Evolutionary conservation across 35 echinoderm and acorn worm genomes (phyloP).

Genomic region (Ophioderma brevispina): DNA sequence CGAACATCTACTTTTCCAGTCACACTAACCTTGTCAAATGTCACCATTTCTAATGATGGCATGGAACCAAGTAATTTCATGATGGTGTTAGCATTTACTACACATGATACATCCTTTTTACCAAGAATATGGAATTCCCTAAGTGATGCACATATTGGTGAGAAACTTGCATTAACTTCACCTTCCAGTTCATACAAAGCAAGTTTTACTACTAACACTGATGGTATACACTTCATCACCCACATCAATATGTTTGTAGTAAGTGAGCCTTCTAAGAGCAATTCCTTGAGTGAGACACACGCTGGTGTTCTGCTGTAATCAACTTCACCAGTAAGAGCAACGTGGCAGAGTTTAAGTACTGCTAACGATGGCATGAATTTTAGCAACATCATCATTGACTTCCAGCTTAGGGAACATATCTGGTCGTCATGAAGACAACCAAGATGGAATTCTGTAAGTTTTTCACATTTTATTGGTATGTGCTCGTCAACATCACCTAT

Average conservation of each 20-base stretch:
- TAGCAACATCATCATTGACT: background rate
- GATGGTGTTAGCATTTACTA: background rate
- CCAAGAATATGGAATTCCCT: too few relatives aligned
- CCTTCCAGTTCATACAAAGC: too few relatives aligned
- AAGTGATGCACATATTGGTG: too few relatives aligned
- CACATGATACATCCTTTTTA: too few relatives aligned
- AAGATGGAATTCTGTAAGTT: background rate
- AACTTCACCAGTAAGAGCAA: background rate
- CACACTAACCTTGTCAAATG: background rate
- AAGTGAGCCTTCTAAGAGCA: too few relatives aligned
- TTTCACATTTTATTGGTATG: background rate
- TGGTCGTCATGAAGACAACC: too few relatives aligned
- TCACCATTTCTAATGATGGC: background rate
- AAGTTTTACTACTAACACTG: too few relatives aligned
- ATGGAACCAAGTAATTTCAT: background rate
- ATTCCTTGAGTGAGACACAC: too few relatives aligned
- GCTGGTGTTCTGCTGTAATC: background rate
- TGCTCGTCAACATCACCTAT: background rate
- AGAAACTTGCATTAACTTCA: too few relatives aligned
- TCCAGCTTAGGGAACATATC: background rate
- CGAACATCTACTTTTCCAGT: background rate
- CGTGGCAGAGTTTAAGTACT: background rate
- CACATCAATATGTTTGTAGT: too few relatives aligned
- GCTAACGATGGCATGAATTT: background rate
- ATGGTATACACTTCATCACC: too few relatives aligned